A percentile compares a stretch with the other conserved stretches of the same genome.
Conservation (phyloP, 2,888 invertebrate genomes). For the Isotomurus palustris region DNA sequence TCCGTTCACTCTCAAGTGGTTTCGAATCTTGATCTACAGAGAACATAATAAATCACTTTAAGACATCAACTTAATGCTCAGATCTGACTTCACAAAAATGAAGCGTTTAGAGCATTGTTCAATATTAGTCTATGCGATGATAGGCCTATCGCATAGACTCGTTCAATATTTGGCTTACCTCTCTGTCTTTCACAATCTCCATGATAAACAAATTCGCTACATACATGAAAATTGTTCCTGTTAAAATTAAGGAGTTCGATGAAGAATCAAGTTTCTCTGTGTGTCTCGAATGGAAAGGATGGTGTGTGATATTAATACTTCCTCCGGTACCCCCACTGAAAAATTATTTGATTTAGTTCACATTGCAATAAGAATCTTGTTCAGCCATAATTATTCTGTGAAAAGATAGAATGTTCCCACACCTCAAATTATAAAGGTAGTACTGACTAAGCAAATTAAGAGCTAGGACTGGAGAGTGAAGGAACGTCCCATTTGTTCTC, state of each 20-base stretch:
- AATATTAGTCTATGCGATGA: too few relatives aligned
- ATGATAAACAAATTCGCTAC: conserved; percentile 72
- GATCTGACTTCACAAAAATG: too few relatives aligned
- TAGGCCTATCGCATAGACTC: too few relatives aligned
- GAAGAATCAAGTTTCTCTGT: conserved; percentile 16
- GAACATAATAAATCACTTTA: too few relatives aligned
- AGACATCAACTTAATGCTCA: too few relatives aligned
- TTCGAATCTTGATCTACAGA: conserved; percentile 70
- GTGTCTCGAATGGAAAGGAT: conserved; percentile 18
- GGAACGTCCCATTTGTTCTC: conserved; percentile 70
- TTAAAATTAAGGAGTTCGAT: conserved; percentile 69
- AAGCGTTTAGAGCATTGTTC: too few relatives aligned
- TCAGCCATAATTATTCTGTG: not conserved
- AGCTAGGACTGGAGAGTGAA: conserved; percentile 71
- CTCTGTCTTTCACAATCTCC: conserved; percentile 76
- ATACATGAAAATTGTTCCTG: conserved; percentile 75
- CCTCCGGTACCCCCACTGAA: too few relatives aligned
- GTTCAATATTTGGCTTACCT: too few relatives aligned
- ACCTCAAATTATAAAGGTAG: too few relatives aligned
- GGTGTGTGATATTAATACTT: too few relatives aligned
- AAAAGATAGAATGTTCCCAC: not conserved
- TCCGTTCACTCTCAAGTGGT: conserved; percentile 76
- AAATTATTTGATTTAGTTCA: too few relatives aligned
- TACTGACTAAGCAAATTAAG: conserved; percentile 68
- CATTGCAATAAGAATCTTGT: too few relatives aligned